Percentiles rank a stretch among this genome's conserved stretches.
phyloP scores from a whole-genome alignment of 2,113 vertebrate genomes.

The Tragelaphus buxtoni region DNA sequence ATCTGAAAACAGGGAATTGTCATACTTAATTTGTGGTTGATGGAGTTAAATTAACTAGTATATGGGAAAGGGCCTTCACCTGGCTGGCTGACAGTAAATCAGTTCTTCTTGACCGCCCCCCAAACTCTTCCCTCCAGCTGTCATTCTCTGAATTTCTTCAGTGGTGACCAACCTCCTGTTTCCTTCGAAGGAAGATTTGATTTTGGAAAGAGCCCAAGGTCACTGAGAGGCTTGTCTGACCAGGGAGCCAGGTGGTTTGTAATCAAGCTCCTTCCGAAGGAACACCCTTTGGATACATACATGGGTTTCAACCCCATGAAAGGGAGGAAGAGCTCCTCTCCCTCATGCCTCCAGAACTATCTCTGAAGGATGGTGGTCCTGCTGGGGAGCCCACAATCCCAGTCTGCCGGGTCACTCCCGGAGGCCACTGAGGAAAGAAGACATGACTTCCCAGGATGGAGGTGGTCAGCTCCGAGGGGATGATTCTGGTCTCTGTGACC shows the following conservation, averaged over 20 bases:
- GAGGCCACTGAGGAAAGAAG: background rate
- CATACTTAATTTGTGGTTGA: background rate
- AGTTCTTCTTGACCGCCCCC: background rate
- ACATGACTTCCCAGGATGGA: background rate
- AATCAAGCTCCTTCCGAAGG: background rate
- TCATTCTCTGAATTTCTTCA: conserved; percentile 44
- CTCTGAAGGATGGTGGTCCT: background rate
- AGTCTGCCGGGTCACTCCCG: background rate
- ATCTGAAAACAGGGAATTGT: background rate
- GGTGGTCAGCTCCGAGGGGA: background rate
- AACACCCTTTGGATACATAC: background rate
- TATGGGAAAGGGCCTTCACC: background rate
- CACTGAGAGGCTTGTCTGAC: background rate
- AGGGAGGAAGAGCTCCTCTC: background rate
- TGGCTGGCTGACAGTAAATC: background rate
- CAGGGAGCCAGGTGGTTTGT: background rate
- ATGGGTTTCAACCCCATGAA: background rate
- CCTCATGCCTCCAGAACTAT: background rate
- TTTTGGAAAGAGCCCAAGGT: conserved; percentile 36
- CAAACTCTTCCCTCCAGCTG: background rate
- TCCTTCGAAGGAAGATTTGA: conserved; percentile 39
- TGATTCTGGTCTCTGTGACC: background rate
- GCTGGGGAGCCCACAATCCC: too few species aligned
- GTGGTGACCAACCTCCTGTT: conserved; percentile 27
- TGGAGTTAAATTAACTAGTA: background rate